Evolutionary conservation across 2,113 vertebrate genomes (phyloP).

Genomic region (Ageneiosus marmoratus): DNA sequence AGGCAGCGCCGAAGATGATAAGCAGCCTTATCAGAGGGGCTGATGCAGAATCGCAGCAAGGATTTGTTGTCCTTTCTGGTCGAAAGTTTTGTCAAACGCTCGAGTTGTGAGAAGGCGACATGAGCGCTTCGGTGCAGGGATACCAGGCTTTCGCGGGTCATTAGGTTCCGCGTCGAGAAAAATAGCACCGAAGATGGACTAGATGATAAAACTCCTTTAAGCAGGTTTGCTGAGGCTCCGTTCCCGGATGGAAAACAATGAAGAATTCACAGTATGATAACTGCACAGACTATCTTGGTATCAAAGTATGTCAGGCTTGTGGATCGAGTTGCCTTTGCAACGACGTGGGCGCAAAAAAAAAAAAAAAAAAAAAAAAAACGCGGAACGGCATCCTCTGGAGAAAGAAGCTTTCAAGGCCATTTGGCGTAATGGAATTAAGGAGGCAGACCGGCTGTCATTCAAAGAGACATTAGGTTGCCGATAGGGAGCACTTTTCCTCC

Average conservation of each 20-base stretch:
- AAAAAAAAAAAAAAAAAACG: neutral
- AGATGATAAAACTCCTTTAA: neutral
- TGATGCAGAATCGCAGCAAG: constrained; percentile 57
- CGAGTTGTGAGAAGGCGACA: neutral
- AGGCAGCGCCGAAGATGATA: constrained; percentile 54
- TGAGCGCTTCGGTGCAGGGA: neutral
- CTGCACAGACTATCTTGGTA: neutral
- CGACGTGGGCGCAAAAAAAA: constrained; percentile 27
- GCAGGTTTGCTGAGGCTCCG: neutral
- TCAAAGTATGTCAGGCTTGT: constrained; percentile 51
- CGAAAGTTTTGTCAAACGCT: constrained; percentile 47
- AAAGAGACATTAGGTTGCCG: constrained; percentile 41
- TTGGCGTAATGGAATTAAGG: constrained; percentile 40
- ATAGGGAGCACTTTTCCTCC: constrained; percentile 37
- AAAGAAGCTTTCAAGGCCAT: constrained; percentile 46
- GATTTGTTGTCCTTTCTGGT: constrained; percentile 62
- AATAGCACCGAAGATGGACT: neutral
- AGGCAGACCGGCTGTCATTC: constrained; percentile 44
- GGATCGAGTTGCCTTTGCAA: constrained; percentile 34
- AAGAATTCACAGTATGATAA: neutral
- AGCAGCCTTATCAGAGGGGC: constrained; percentile 63
- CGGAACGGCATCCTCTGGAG: constrained; percentile 35
- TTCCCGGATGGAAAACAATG: neutral
- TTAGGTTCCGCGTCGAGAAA: constrained; percentile 6
- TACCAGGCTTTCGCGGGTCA: neutral